Evolutionary conservation across 2,888 invertebrate genomes (phyloP), one percentile per base, ranked within the genome.

Genomic region (Dorcus hopei): DNA sequence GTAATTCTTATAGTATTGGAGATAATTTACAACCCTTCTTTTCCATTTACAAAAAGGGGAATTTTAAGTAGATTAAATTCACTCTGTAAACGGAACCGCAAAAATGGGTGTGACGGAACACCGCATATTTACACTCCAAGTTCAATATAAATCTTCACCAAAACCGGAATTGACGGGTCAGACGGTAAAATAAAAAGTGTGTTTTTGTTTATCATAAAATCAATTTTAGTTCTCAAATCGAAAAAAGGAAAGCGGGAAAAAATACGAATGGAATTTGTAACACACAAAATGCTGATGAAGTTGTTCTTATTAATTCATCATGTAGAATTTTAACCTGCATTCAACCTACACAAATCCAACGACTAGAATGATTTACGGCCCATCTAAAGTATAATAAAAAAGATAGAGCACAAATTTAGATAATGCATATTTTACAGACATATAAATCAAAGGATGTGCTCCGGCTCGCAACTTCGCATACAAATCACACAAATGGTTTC

Each of bases 401-500:
- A 77, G 76, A 77, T 73, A 70, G 73, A 76, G 72, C 76, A 55
- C 76, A 75, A 77, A 77, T 77, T 78, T 75, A 76, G 76, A 76
- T 40, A 51, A 74, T 77, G 77, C 76, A 77, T 77, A 77, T 77
- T 77, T 76, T 73, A 76, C 77, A 76, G 77, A 73, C 72, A 66
- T 66, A 75, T 77, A 76, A 75, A 77, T 77, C 77, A 76, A 72
- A 74, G 68, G 70, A 69, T 74, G 75, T 74, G 75, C 71, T 68
- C 65, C 66, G 73, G 70, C 69, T 72, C 67, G 71, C 70, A 72
- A 74, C 72, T 73, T 71, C 68, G 71, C 70, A 70, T 74, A 70
- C 70, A 72, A 73, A 71, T 72, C 69, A 69, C 65, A 67, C 66
- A 70, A 70, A 69, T 71, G 68, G 67, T 66, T 70, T 67, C 68